Evolutionary conservation across 2,888 invertebrate genomes (phyloP), one percentile per base, ranked within the genome.

Genomic region (Microctonus hyperodae): DNA sequence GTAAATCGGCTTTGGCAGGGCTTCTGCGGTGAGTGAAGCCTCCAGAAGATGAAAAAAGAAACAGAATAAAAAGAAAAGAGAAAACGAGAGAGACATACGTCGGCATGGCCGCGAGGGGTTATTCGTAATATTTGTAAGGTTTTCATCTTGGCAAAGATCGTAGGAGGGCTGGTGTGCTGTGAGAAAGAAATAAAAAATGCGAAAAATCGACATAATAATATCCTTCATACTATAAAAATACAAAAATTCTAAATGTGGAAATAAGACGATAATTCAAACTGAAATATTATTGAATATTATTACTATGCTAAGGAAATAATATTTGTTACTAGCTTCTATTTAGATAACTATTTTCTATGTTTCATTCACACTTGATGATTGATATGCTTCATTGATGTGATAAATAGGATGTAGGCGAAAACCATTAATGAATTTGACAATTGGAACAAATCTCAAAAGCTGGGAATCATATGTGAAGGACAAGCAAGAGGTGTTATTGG

Each of bases 121-220:
- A 77, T 78, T 78, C 79, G 79, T 80, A 78, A 81, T 81, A 81
- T 81, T 81, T 81, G 77, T 78, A 78, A 78, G 80, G 77, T 80
- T 80, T 81, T 80, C 79, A 74, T 79, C 77, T 74, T 62, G 70
- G 50, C 60, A 53, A 63, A 64, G 57, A 66, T 64, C 65, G 55
- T 56, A 64, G 63, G 70, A 61, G 61, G 37, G 40, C 7, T 28
- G 31, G 53, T 20, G 50, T 37, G n/a, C 31, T 59, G 50, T 48
- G 59, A 65, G 37, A 28, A 61, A 37, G 31, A 59, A 48, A 35
- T 25, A 37, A 58, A 51, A 56, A 40, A 58, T 61, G 67, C 35
- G 69, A 57, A 67, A 37, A 56, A 58, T 37, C 50, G 61, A 31
- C 22, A 22, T 63, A 51, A 53, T 63, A 48, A 68, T 66, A 65